Evolutionary conservation across 2,797 vertebrate genomes (phyloP).

Genomic region (Clarias pachynema): DNA sequence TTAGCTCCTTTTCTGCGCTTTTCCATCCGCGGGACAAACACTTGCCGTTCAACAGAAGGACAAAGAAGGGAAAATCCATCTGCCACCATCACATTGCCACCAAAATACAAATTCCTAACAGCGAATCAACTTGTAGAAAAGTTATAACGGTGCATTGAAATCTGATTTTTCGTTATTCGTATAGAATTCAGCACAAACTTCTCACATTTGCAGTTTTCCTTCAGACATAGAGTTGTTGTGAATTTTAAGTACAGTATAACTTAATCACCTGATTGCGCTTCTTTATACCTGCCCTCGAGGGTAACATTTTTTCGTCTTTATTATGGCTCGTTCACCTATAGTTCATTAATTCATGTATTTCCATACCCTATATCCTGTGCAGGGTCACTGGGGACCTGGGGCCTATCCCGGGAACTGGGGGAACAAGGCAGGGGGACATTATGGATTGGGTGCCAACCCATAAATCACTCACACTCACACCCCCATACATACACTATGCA

Average conservation of each 20-base stretch:
- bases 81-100: constrained; percentile 71
- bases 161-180: neutral
- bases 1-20: constrained; percentile 69
- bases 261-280: neutral
- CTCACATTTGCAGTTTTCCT: neutral
- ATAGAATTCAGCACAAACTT: neutral
- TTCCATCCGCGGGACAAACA: constrained; percentile 72
- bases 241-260: neutral
- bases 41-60: constrained; percentile 82
- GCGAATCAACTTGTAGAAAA: neutral
- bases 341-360: too few species aligned
- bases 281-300: neutral
- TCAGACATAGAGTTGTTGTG: neutral
- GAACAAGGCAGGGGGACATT: too few species aligned
- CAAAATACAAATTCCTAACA: neutral
- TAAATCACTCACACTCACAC: too few species aligned
- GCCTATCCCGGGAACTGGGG: too few species aligned
- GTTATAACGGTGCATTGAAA: neutral
- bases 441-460: too few species aligned
- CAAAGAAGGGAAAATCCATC: constrained; percentile 86
- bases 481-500: too few species aligned
- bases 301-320: neutral
- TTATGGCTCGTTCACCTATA: neutral
- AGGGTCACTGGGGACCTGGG: too few species aligned
- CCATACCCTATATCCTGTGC: too few species aligned